Percentiles rank a stretch among this genome's conserved stretches.
Conservation (phyloP, 2,113 vertebrate genomes). For the Fulica atra region DNA sequence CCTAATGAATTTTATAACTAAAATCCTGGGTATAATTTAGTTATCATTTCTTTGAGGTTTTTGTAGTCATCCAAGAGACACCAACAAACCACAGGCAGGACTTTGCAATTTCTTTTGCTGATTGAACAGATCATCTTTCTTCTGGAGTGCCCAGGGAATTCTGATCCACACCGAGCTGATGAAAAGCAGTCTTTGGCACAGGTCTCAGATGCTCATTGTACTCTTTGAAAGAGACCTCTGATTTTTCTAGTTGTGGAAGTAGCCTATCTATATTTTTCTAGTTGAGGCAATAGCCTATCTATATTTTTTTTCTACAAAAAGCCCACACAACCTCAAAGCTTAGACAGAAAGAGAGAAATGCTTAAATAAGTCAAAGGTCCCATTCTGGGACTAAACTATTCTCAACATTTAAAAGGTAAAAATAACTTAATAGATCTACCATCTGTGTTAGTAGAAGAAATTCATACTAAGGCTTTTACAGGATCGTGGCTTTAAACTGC, state of each 20-base stretch:
- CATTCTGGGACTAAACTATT: neutral
- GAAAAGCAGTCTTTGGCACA: neutral
- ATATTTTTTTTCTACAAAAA: neutral
- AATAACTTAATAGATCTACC: neutral
- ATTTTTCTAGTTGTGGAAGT: neutral
- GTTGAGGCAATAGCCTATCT: neutral
- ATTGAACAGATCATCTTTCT: neutral
- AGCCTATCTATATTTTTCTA: neutral
- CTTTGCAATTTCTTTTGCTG: neutral
- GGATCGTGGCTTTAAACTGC: neutral
- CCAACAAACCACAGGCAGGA: neutral
- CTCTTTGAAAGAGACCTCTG: neutral
- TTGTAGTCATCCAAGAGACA: neutral
- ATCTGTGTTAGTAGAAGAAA: neutral
- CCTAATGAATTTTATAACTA: neutral
- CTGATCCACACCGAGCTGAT: neutral
- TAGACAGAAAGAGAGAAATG: neutral
- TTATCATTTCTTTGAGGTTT: rapidly evolving
- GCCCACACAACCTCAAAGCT: neutral
- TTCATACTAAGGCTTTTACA: neutral
- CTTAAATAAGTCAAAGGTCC: neutral
- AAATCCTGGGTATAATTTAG: neutral
- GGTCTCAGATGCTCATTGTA: neutral
- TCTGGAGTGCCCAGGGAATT: neutral
- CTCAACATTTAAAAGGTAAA: neutral